Evolutionary conservation across 2,113 vertebrate genomes (phyloP).

Genomic region (Oryzias celebensis): DNA sequence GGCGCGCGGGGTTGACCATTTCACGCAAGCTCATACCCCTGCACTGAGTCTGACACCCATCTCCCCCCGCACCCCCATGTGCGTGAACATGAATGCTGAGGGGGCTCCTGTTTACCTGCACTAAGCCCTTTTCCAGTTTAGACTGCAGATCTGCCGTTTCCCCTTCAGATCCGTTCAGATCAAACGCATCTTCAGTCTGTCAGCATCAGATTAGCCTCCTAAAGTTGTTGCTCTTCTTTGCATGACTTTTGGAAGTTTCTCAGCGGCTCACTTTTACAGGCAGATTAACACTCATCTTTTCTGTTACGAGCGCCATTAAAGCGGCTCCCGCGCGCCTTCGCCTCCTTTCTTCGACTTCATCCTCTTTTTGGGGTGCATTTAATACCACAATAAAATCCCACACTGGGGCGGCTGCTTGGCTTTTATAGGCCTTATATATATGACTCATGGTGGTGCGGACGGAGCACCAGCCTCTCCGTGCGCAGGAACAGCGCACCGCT

Average conservation of each 20-base stretch:
- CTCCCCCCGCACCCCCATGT: no score
- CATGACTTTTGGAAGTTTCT: constrained; percentile 8
- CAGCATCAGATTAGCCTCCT: no score
- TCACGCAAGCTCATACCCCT: no score
- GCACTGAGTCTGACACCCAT: no score
- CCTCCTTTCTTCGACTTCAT: constrained; percentile 73
- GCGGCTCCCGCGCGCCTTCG: constrained; percentile 51
- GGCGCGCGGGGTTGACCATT: no score
- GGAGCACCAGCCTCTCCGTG: constrained; percentile 8
- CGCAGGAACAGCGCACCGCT: no score
- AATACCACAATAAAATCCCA: constrained; percentile 84
- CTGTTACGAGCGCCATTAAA: constrained; percentile 77
- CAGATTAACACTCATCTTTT: constrained; percentile 69
- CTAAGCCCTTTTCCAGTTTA: no score
- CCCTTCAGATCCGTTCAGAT: no score
- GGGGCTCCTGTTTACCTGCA: no score
- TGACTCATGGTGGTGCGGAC: constrained; percentile 74
- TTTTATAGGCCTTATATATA: constrained; percentile 87
- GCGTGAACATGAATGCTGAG: no score
- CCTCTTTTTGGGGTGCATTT: constrained; percentile 74
- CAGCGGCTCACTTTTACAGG: constrained; percentile 64
- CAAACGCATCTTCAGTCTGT: no score
- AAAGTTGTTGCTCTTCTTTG: neutral
- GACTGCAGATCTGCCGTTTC: no score
- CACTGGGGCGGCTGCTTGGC: constrained; percentile 78